A percentile compares a stretch with the other conserved stretches of the same genome.
These are phyloP conservation scores for Acrobeloides nanus DNA, from an alignment of 2,888 invertebrate genomes.

Conservation along the genomic window DNA sequence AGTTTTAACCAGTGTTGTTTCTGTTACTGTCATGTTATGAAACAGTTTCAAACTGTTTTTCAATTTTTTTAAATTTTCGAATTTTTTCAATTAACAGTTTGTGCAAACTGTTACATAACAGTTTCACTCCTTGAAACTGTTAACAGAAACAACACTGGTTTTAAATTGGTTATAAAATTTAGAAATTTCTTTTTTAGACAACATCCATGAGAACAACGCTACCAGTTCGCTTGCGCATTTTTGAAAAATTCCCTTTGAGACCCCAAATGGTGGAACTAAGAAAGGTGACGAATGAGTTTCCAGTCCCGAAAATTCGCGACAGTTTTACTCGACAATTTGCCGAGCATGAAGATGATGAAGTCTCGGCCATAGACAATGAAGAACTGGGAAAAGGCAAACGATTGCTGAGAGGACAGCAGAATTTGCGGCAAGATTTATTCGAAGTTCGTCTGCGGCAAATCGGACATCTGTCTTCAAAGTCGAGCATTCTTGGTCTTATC, in stretches of 20 bases:
- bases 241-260: constrained; percentile 88
- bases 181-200: no score
- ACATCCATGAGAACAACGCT: constrained; percentile 88
- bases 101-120: no score
- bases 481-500: constrained; percentile 39
- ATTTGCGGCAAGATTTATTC: constrained; percentile 11
- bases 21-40: neutral
- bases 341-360: constrained; percentile 65
- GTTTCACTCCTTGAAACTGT: no score
- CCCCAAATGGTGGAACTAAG: constrained; percentile 75
- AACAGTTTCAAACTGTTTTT: no score
- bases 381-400: constrained; percentile 2
- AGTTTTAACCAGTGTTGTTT: constrained; percentile 62
- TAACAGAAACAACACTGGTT: no score
- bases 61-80: no score
- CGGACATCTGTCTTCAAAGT: constrained; percentile 41
- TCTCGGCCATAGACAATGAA: constrained; percentile 11
- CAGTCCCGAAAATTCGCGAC: constrained; percentile 71
- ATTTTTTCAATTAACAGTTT: no score
- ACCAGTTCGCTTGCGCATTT: constrained; percentile 86
- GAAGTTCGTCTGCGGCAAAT: constrained; percentile 40
- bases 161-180: no score
- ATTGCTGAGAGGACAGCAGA: constrained; percentile 9
- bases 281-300: constrained; percentile 53
- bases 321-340: constrained; percentile 98